A percentile compares a stretch with the other conserved stretches of the same genome.
phyloP scores from a whole-genome alignment of 2,113 vertebrate species.

The Malaclemys terrapin region DNA sequence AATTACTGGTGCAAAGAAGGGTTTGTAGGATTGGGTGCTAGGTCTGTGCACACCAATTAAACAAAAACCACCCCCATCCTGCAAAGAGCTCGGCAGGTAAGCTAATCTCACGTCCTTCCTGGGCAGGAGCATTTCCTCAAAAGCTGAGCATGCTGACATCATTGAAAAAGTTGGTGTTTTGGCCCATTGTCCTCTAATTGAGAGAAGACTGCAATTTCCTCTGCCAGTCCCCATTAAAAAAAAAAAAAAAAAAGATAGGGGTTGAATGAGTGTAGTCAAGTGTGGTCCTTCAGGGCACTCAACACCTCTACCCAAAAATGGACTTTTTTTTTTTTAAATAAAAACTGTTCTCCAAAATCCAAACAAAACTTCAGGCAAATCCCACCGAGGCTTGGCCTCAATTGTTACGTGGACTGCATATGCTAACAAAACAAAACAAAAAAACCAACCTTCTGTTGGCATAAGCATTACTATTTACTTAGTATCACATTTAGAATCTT shows the following conservation, averaged over 20 bases:
- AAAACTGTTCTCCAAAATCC: not conserved
- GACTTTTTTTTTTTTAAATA: not conserved
- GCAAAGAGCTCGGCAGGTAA: not conserved
- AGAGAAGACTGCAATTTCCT: not conserved
- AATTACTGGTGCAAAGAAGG: not conserved
- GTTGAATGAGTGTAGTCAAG: not conserved
- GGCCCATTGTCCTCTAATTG: not conserved
- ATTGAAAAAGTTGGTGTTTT: not conserved
- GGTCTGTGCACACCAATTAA: not conserved
- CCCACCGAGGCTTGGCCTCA: not conserved
- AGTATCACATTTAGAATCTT: not conserved
- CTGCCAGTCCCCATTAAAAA: accelerated
- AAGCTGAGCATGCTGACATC: accelerated
- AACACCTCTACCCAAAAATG: not conserved
- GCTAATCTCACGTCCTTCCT: not conserved
- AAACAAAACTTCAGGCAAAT: not conserved
- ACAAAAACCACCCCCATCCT: not conserved
- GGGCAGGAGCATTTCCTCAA: not conserved
- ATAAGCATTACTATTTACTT: not conserved
- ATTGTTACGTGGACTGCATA: not conserved
- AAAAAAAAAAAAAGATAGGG: not conserved
- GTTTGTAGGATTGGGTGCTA: not conserved
- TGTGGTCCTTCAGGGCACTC: accelerated
- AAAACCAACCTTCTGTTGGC: not conserved
- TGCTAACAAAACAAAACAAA: not conserved